Evolutionary conservation across 2,888 invertebrate genomes (phyloP), one percentile per base, ranked within the genome.

Genomic region (Sesia bembeciformis): DNA sequence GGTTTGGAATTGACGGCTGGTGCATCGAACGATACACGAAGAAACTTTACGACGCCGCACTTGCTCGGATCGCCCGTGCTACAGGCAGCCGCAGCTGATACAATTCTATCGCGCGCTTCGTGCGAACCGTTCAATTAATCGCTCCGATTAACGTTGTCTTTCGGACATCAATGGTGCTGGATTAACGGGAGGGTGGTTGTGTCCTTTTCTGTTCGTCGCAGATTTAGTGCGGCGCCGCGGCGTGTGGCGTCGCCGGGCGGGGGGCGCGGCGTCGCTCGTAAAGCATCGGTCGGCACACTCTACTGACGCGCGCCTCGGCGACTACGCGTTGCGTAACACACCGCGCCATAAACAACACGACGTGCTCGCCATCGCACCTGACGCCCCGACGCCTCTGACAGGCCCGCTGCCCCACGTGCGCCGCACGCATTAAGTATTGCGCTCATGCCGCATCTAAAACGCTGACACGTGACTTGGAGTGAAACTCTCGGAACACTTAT

Each of bases 21-120:
- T 87, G 88, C 87, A 88, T 88, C 87, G 88, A 85, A 88, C 88
- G 87, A 89, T 88, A 88, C 87, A 87, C 83, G 81, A 87, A 88
- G 86, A 88, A 88, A 88, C 87, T 89, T 87, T 88, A 88, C 86
- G 88, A 85, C 77, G 81, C 80, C 84, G 84, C 85, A 86, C 87
- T 86, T 79, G 87, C 78, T 78, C 80, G 77, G 76, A 75, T 73
- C 84, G 74, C 72, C 76, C 81, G 84, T 76, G 79, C 77, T 74
- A 78, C 78, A 76, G 77, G 78, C 78, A 76, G 77, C 81, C 76
- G 73, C 72, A 71, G 77, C 79, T 77, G 83, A 76, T 83, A 81
- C 84, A 78, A 81, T 83, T 78, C 78, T 75, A 84, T 84, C 86
- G 82, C 78, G 81, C 74, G 77, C 71, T 72, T 70, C 70, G 76